Percentiles rank a stretch among this genome's conserved stretches.
Conservation (phyloP, 1,140 invertebrate species). For the Heliothis subflexa region DNA sequence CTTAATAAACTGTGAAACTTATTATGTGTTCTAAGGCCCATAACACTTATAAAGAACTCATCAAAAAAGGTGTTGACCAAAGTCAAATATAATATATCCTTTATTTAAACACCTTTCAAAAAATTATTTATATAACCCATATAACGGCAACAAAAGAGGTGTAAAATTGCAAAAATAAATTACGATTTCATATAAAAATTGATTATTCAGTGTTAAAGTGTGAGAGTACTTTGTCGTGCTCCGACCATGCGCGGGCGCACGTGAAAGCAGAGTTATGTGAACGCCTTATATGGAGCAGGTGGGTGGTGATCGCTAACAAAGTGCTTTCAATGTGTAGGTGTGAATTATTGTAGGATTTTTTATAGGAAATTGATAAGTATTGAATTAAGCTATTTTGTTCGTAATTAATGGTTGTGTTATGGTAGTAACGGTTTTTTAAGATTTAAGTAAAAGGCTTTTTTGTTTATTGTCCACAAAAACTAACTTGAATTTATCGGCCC, state of each 20-base stretch:
- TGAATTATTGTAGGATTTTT: neutral
- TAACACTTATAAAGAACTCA: too few relatives aligned
- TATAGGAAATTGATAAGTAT: neutral
- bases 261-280: constrained; percentile 40
- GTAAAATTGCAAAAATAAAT: constrained; percentile 30
- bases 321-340: neutral
- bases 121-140: constrained; percentile 8
- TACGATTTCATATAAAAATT: constrained; percentile 42
- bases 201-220: constrained; percentile 48
- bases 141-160: constrained; percentile 16
- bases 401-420: too few relatives aligned
- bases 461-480: too few relatives aligned
- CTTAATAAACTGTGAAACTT: too few relatives aligned
- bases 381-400: neutral
- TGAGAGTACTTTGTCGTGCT: constrained; percentile 8
- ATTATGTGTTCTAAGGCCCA: too few relatives aligned
- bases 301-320: constrained; percentile 21
- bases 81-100: neutral
- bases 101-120: neutral
- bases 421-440: too few relatives aligned
- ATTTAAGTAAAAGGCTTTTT: too few relatives aligned
- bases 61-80: too few relatives aligned
- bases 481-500: too few relatives aligned
- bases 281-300: constrained; percentile 21
- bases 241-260: constrained; percentile 1